A percentile compares a stretch with the other conserved stretches of the same genome.
phyloP scores from a whole-genome alignment of 2,797 vertebrate genomes.

The Leontopithecus rosalia region DNA sequence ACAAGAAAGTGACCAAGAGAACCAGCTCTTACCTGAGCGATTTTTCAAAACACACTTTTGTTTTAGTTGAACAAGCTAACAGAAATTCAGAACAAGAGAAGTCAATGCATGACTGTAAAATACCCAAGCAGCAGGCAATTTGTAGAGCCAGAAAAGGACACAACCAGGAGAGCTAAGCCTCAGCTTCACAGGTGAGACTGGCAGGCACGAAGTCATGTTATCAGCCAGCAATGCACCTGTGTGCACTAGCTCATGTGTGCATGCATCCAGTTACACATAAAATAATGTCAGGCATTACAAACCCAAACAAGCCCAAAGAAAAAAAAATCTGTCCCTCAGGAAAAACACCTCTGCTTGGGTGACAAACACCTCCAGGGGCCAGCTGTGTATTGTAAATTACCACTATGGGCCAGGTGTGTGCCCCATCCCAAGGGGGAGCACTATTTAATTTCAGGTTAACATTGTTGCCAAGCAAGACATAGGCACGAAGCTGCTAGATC shows the following conservation, averaged over 20 bases:
- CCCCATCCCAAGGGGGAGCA: neutral
- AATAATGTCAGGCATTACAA: neutral
- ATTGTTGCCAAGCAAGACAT: neutral
- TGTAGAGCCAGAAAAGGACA: neutral
- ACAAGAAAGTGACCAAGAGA: neutral
- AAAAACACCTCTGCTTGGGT: neutral
- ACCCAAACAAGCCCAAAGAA: neutral
- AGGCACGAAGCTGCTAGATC: neutral
- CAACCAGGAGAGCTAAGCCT: neutral
- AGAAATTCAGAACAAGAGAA: neutral
- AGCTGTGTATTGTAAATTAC: slow-evolving; percentile 61
- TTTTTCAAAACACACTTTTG: neutral
- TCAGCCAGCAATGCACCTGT: neutral
- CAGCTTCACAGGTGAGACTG: neutral
- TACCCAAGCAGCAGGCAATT: neutral
- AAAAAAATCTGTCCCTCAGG: neutral
- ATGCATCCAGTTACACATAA: neutral
- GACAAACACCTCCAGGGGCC: slow-evolving; percentile 48
- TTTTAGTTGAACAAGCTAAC: neutral
- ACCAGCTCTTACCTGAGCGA: neutral
- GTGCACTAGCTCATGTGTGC: accelerated
- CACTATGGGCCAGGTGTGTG: neutral
- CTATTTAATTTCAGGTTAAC: neutral
- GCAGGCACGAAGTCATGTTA: neutral
- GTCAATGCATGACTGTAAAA: neutral